Evolutionary conservation across 2,113 vertebrate genomes (phyloP).

Genomic region (Tyrannus savana): DNA sequence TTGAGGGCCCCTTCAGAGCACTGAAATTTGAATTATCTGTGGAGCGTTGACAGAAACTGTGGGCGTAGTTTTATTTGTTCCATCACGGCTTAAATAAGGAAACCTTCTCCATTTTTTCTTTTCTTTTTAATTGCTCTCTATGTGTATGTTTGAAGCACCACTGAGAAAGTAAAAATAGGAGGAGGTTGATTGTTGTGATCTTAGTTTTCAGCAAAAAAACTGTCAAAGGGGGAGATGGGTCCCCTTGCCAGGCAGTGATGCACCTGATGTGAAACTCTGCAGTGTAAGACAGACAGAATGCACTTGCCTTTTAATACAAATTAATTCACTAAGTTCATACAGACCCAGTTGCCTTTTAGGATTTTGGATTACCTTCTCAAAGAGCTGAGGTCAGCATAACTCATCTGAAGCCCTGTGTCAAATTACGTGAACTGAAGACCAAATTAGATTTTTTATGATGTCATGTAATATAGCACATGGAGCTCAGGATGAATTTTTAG

Average conservation of each 20-base stretch:
- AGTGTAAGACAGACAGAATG: background rate
- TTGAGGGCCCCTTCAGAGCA: background rate
- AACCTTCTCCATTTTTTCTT: background rate
- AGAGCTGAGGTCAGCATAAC: background rate
- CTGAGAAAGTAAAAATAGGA: background rate
- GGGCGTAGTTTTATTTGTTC: background rate
- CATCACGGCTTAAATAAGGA: background rate
- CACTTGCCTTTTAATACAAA: background rate
- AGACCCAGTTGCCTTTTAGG: background rate
- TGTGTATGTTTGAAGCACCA: background rate
- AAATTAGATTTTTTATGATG: conserved; percentile 8
- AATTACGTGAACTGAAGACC: background rate
- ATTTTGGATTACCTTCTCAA: background rate
- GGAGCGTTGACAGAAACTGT: background rate
- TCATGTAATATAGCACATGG: background rate
- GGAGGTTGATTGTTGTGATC: background rate
- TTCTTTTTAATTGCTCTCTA: background rate
- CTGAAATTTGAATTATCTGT: background rate
- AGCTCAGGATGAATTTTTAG: conserved; percentile 6
- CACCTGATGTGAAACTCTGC: background rate
- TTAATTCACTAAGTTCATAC: background rate
- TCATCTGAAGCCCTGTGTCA: background rate
- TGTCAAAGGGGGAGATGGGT: background rate
- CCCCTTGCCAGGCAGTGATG: background rate
- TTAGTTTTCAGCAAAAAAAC: background rate